Conservation (phyloP, 92 coral and sea anemone species). For the Phenganax marumi region DNA sequence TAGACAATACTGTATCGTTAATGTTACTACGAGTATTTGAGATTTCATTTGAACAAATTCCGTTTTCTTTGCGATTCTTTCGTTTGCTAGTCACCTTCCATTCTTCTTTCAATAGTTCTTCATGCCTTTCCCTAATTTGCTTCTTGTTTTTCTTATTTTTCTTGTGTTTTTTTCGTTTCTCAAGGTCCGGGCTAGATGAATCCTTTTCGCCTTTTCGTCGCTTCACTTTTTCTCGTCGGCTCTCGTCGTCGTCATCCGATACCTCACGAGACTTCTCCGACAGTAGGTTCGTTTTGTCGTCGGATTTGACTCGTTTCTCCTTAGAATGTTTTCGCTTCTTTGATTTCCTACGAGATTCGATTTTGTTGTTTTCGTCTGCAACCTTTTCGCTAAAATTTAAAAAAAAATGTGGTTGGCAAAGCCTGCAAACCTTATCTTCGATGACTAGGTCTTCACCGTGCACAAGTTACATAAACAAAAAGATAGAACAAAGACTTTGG, state of each 20-base stretch:
- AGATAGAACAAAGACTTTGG: background rate
- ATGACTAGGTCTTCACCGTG: too few relatives aligned
- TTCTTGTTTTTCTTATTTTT: slow-evolving; percentile 14
- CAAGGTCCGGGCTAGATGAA: slow-evolving; percentile 13
- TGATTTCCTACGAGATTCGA: slow-evolving; percentile 24
- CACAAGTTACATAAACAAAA: too few relatives aligned
- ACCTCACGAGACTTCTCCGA: slow-evolving; percentile 36
- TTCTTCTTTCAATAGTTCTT: background rate
- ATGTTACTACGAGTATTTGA: slow-evolving; percentile 8
- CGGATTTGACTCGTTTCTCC: slow-evolving; percentile 46
- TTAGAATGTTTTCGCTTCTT: slow-evolving; percentile 29
- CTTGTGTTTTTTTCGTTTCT: background rate
- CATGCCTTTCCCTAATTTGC: background rate
- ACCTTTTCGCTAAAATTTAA: slow-evolving; percentile 40
- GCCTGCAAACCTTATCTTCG: too few relatives aligned
- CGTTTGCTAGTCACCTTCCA: background rate
- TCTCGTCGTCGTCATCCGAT: slow-evolving; percentile 46
- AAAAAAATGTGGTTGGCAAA: background rate
- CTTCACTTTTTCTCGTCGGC: slow-evolving; percentile 47
- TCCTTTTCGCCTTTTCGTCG: slow-evolving; percentile 22
- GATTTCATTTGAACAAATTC: background rate
- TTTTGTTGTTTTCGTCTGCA: slow-evolving; percentile 35
- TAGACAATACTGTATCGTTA: slow-evolving; percentile 23
- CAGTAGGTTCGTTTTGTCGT: slow-evolving; percentile 29
- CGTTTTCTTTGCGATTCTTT: background rate